Conservation (phyloP, 2,888 invertebrate species). For the Calephelis perditalis region DNA sequence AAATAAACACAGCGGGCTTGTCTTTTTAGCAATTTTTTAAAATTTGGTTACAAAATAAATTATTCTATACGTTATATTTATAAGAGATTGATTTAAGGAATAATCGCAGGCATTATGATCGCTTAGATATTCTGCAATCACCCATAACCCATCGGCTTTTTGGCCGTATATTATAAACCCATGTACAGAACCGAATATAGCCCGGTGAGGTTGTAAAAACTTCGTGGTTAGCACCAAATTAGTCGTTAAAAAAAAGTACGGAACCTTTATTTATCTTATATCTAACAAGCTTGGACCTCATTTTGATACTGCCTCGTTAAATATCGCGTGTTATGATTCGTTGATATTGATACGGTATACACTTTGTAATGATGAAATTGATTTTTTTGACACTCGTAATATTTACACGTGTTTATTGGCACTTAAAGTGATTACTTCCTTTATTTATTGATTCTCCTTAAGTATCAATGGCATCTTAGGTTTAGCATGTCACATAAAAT, state of each 20-base stretch:
- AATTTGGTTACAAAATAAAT: no score
- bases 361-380: constrained; percentile 8
- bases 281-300: not conserved
- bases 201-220: no score
- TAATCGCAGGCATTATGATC: no score
- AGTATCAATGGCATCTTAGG: constrained; percentile 2
- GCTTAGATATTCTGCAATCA: no score
- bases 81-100: no score
- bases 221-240: no score
- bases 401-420: constrained; percentile 11
- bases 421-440: constrained; percentile 1
- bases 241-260: not conserved
- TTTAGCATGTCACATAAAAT: not conserved
- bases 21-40: no score
- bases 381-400: constrained; percentile 8
- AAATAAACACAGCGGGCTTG: no score
- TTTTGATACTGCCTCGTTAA: constrained; percentile 18
- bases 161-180: no score
- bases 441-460: not conserved
- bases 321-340: constrained; percentile 24
- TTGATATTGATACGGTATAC: constrained; percentile 19
- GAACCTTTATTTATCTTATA: constrained; percentile 19
- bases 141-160: no score
- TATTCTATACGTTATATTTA: no score
- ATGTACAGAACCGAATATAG: no score